phyloP scores from a whole-genome alignment of 2,797 vertebrate genomes.

The Anabas testudineus region DNA sequence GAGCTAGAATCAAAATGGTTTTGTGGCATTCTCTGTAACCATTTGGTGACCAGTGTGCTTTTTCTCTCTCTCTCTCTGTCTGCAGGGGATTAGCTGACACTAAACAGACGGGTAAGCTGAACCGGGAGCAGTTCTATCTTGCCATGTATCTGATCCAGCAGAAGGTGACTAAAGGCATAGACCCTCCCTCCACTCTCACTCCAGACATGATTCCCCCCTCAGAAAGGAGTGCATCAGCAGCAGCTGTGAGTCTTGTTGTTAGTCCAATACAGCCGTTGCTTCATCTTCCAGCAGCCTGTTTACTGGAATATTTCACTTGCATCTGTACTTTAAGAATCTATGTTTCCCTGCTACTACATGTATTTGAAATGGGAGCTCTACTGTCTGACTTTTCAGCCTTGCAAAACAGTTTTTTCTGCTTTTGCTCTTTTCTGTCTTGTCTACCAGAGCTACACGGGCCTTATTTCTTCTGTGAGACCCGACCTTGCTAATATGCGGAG shows the following conservation, averaged over 20 bases:
- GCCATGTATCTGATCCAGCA: constrained; percentile 98
- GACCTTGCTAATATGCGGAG: constrained; percentile 84
- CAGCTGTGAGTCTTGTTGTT: constrained; percentile 79
- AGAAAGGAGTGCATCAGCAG: constrained; percentile 86
- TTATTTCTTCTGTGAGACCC: constrained; percentile 83
- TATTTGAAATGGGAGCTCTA: constrained; percentile 27
- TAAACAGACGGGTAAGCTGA: constrained; percentile 91
- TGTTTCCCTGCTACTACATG: constrained; percentile 15
- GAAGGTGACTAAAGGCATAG: constrained; percentile 92
- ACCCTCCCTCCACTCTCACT: constrained; percentile 91
- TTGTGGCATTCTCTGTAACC: too few relatives aligned
- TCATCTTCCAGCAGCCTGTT: not conserved
- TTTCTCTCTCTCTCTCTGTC: constrained; percentile 5
- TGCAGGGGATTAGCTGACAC: constrained; percentile 96
- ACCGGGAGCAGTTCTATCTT: constrained; percentile 94
- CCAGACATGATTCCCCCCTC: constrained; percentile 96
- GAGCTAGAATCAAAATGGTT: too few relatives aligned
- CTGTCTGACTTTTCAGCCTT: constrained; percentile 24
- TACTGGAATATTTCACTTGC: constrained; percentile 1
- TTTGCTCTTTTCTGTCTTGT: constrained; percentile 51
- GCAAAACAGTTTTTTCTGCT: constrained; percentile 24
- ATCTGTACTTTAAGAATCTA: not conserved
- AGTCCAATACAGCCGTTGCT: not conserved
- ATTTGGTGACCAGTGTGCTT: not conserved
- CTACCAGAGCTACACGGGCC: constrained; percentile 81